Conservation (phyloP, 2,888 invertebrate genomes). For the Orthonevra nobilis region DNA sequence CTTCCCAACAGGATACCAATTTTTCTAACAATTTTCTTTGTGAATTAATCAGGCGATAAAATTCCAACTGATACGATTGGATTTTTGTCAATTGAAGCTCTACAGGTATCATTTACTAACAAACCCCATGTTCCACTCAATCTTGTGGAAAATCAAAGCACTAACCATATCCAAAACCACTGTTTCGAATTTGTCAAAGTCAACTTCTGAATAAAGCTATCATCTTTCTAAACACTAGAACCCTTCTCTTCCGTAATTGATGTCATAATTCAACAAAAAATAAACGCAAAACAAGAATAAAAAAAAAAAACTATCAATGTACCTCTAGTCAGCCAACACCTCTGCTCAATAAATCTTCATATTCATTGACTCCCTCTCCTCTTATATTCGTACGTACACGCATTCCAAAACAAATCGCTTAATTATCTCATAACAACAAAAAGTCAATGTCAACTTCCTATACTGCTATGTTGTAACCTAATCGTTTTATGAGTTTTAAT, state of each 20-base stretch:
- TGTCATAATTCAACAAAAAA: slow-evolving; percentile 59
- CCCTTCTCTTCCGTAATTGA: slow-evolving; percentile 47
- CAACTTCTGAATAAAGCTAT: slow-evolving; percentile 53
- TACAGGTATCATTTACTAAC: too few species aligned
- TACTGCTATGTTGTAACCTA: slow-evolving; percentile 61
- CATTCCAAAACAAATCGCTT: slow-evolving; percentile 67
- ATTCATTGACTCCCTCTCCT: not conserved
- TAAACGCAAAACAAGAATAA: slow-evolving; percentile 4
- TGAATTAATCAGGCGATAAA: too few species aligned
- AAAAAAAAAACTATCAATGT: slow-evolving; percentile 12
- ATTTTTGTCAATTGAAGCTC: too few species aligned
- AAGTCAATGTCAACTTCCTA: slow-evolving; percentile 3
- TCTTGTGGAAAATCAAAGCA: not conserved
- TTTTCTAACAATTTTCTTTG: too few species aligned
- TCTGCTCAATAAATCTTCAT: slow-evolving; percentile 24
- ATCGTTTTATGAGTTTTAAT: slow-evolving; percentile 69
- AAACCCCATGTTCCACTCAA: slow-evolving; percentile 7
- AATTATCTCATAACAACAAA: slow-evolving; percentile 54
- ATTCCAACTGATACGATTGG: too few species aligned
- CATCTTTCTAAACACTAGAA: slow-evolving; percentile 46
- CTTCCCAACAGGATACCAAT: too few species aligned
- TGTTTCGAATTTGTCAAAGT: slow-evolving; percentile 49
- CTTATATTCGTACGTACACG: slow-evolving; percentile 27
- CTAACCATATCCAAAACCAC: not conserved
- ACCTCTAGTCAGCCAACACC: slow-evolving; percentile 37